Conservation (phyloP, 2,113 vertebrate genomes). For the human (Homo sapiens) region DNA sequence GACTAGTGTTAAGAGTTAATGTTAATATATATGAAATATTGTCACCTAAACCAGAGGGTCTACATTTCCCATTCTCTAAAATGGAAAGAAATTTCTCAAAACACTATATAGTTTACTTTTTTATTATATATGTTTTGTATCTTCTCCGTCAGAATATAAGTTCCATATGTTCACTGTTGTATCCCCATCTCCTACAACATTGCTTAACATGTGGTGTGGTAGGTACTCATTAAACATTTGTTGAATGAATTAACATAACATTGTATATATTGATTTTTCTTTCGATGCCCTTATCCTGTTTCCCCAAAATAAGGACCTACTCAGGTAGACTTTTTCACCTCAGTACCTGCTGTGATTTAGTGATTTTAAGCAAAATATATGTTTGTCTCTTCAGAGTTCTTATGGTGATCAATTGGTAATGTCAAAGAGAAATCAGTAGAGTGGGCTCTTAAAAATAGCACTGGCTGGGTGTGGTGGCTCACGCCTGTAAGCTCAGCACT, state of each 20-base stretch:
- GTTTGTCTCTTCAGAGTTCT: constrained; percentile 25
- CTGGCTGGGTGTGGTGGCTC: background rate
- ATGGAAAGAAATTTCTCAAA: constrained; percentile 22
- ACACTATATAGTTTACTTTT: background rate
- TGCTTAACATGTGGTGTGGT: background rate
- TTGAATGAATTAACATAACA: constrained; percentile 46
- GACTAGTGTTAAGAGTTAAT: background rate
- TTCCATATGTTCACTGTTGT: background rate
- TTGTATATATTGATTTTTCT: constrained; percentile 44
- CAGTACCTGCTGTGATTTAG: constrained; percentile 7
- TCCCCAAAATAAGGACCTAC: constrained; percentile 41
- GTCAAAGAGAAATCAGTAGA: constrained; percentile 40
- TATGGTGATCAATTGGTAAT: constrained; percentile 52
- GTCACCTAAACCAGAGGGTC: background rate
- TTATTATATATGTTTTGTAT: background rate
- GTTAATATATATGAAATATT: background rate
- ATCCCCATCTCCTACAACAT: background rate
- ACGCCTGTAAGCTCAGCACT: too few relatives aligned
- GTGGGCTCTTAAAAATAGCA: constrained; percentile 42
- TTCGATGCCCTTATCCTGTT: background rate
- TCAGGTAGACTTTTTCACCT: constrained; percentile 40
- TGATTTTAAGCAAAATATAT: constrained; percentile 51
- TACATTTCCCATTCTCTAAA: background rate
- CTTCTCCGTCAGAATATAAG: background rate
- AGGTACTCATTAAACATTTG: constrained; percentile 15